Percentiles rank a stretch among this genome's conserved stretches.
These are phyloP conservation scores for Ctenoplectra terminalis DNA, from an alignment of 1,140 invertebrate genomes.

Conservation along the genomic window DNA sequence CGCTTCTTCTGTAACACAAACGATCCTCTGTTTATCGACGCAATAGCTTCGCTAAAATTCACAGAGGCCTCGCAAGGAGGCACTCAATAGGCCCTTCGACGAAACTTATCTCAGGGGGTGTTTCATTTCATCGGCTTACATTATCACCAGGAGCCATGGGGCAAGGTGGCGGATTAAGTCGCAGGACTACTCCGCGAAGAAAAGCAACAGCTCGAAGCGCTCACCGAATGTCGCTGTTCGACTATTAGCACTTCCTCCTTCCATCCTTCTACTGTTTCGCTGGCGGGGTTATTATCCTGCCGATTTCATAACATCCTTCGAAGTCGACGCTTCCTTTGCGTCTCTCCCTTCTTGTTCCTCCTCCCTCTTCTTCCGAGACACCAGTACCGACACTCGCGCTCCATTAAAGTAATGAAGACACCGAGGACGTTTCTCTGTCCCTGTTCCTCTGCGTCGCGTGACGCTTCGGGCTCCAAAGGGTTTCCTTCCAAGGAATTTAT, in stretches of 20 bases:
- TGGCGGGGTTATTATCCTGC: slow-evolving; percentile 65
- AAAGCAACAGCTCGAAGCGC: slow-evolving; percentile 50
- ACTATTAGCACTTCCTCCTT: slow-evolving; percentile 60
- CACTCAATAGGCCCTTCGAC: background rate
- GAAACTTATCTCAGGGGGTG: background rate
- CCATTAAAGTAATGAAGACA: slow-evolving; percentile 83
- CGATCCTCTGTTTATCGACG: no score
- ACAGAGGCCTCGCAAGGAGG: background rate
- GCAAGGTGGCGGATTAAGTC: slow-evolving; percentile 43
- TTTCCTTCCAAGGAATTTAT: slow-evolving; percentile 80
- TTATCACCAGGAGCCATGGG: slow-evolving; percentile 8
- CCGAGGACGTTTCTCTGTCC: slow-evolving; percentile 59
- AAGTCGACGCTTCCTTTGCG: slow-evolving; percentile 47
- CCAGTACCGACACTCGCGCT: slow-evolving; percentile 69
- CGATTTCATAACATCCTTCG: slow-evolving; percentile 74
- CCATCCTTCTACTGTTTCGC: slow-evolving; percentile 14
- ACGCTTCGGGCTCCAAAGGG: slow-evolving; percentile 71
- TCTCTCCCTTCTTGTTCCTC: background rate
- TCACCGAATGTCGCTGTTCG: slow-evolving; percentile 52
- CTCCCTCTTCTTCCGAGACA: slow-evolving; percentile 60
- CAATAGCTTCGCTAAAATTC: no score
- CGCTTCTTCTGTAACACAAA: no score
- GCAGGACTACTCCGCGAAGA: slow-evolving; percentile 40
- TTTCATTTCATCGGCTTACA: slow-evolving; percentile 44
- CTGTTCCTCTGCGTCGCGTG: slow-evolving; percentile 38